phyloP scores from a whole-genome alignment of 2,113 vertebrate genomes.

The Raphicerus campestris region DNA sequence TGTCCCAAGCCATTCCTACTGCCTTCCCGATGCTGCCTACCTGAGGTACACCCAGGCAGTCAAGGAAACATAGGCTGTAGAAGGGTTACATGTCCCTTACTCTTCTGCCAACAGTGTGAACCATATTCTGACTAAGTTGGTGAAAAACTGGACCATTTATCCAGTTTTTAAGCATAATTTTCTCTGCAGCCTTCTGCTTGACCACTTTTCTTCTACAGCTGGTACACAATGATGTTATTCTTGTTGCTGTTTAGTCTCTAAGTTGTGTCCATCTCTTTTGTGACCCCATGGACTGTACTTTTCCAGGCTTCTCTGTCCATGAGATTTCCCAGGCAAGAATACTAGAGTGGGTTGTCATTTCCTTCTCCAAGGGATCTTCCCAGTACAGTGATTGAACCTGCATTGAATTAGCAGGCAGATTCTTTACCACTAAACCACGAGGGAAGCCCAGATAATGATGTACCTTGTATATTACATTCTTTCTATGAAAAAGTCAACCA shows the following conservation, averaged over 20 bases:
- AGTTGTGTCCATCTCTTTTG: not conserved
- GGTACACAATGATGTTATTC: not conserved
- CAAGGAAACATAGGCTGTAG: not conserved
- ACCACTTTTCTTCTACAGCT: not conserved
- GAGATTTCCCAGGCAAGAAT: not conserved
- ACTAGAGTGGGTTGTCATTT: not conserved
- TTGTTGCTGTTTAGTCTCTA: not conserved
- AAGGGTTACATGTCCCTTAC: rapidly evolving
- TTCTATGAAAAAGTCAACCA: not conserved
- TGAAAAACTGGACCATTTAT: not conserved
- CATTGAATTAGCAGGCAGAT: not conserved
- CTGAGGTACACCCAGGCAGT: not conserved
- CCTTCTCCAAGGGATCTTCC: not conserved
- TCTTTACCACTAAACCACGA: not conserved
- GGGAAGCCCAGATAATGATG: not conserved
- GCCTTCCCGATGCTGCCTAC: not conserved
- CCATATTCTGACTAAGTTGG: not conserved
- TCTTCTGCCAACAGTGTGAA: not conserved
- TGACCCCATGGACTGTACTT: not conserved
- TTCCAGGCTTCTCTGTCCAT: not conserved
- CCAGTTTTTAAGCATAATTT: not conserved
- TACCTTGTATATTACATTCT: not conserved
- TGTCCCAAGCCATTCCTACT: too few relatives aligned
- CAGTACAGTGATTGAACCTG: not conserved
- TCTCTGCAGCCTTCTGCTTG: rapidly evolving